A percentile compares a stretch with the other conserved stretches of the same genome.
Conservation (phyloP, 2,113 vertebrate genomes). For the Suricata suricatta region DNA sequence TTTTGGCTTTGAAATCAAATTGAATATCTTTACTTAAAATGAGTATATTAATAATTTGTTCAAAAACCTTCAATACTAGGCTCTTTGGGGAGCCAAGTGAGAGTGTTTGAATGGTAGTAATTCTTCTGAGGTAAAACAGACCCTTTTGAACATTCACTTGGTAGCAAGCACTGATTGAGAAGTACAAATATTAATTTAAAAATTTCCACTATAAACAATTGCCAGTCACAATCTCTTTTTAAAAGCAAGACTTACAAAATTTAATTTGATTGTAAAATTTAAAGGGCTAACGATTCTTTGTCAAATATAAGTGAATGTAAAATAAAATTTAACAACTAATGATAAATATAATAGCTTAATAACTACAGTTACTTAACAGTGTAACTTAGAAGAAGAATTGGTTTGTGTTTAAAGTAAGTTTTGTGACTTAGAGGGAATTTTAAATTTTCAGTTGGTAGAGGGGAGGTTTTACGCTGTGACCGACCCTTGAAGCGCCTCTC, state of each 20-base stretch:
- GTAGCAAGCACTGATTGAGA: constrained; percentile 25
- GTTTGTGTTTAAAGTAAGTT: constrained; percentile 38
- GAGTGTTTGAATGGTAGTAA: background rate
- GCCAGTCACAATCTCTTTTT: constrained; percentile 34
- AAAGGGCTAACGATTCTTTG: constrained; percentile 39
- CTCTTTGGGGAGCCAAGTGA: background rate
- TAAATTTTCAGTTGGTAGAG: background rate
- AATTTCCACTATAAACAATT: constrained; percentile 45
- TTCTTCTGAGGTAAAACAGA: background rate
- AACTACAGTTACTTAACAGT: background rate
- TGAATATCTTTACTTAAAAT: constrained; percentile 40
- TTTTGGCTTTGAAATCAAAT: constrained; percentile 57
- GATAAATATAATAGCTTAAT: background rate
- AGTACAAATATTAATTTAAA: constrained; percentile 57
- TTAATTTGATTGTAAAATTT: constrained; percentile 59
- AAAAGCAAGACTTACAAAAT: constrained; percentile 60
- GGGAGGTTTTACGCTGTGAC: background rate
- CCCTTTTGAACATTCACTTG: background rate
- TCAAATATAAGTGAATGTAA: constrained; percentile 45
- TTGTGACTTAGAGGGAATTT: background rate
- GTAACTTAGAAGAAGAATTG: background rate
- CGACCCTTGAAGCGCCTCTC: background rate
- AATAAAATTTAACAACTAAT: constrained; percentile 49
- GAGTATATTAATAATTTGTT: constrained; percentile 37
- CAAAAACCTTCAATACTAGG: constrained; percentile 29